Conservation (phyloP, 2,113 vertebrate genomes). For the Cranoglanis bouderius region DNA sequence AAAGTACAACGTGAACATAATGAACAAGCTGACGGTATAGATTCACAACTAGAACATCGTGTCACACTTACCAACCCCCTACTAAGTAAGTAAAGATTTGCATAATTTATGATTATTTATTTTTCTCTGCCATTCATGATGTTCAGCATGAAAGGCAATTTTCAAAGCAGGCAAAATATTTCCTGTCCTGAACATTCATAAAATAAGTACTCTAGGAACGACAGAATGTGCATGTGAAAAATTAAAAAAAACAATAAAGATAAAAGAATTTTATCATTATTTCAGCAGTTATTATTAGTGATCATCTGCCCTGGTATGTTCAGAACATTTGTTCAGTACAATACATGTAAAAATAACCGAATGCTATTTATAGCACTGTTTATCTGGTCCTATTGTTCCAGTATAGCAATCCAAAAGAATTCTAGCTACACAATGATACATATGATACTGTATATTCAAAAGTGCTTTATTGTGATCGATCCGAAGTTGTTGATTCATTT, state of each 20-base stretch:
- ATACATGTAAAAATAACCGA: background rate
- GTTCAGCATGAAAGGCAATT: slow-evolving; percentile 52
- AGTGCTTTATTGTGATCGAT: background rate
- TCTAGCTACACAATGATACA: background rate
- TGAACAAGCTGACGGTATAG: background rate
- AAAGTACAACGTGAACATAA: background rate
- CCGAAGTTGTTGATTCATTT: background rate
- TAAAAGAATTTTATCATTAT: background rate
- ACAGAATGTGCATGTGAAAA: background rate
- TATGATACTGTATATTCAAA: background rate
- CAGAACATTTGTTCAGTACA: background rate
- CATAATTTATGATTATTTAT: slow-evolving; percentile 63
- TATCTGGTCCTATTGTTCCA: background rate
- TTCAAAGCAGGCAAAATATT: slow-evolving; percentile 37
- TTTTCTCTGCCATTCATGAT: slow-evolving; percentile 58
- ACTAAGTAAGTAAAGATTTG: slow-evolving; percentile 51
- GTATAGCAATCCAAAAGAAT: background rate
- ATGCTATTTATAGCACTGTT: background rate
- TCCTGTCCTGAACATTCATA: slow-evolving; percentile 17
- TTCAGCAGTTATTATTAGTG: background rate
- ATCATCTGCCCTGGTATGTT: background rate
- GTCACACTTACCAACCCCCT: slow-evolving; percentile 15
- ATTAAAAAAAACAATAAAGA: background rate
- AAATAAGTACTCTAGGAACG: background rate
- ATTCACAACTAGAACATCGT: background rate